Conservation (phyloP, 2,888 invertebrate genomes). For the Hetaerina titia region DNA sequence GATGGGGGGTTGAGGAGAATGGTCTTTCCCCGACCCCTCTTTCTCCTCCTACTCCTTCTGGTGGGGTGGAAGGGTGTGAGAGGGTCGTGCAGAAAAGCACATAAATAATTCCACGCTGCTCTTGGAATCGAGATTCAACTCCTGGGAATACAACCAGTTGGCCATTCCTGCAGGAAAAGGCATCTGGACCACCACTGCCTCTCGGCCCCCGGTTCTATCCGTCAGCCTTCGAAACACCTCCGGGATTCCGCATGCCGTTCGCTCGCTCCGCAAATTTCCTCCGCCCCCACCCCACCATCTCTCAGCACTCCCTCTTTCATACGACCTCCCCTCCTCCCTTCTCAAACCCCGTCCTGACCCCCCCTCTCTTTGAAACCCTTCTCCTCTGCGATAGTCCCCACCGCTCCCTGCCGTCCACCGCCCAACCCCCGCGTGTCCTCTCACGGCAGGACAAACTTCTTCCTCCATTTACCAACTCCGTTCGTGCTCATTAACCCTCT, state of each 20-base stretch:
- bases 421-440: background rate
- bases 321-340: too few relatives aligned
- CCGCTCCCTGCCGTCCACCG: background rate
- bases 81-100: constrained; percentile 36
- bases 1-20: background rate
- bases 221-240: constrained; percentile 55
- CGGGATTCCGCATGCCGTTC: background rate
- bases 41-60: constrained; percentile 11
- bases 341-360: background rate
- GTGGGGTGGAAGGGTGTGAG: constrained; percentile 22
- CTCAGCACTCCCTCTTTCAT: background rate
- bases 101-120: constrained; percentile 57
- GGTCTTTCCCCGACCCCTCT: background rate
- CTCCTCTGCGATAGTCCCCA: background rate
- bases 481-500: constrained; percentile 27
- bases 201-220: background rate
- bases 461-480: constrained; percentile 18
- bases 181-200: constrained; percentile 48
- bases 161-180: constrained; percentile 66
- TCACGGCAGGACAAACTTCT: constrained; percentile 15
- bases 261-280: background rate
- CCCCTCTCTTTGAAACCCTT: background rate
- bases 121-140: constrained; percentile 66
- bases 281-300: background rate
- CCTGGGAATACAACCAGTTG: constrained; percentile 65